phyloP scores from a whole-genome alignment of 2,113 vertebrate species.

The Notiomystis cincta region DNA sequence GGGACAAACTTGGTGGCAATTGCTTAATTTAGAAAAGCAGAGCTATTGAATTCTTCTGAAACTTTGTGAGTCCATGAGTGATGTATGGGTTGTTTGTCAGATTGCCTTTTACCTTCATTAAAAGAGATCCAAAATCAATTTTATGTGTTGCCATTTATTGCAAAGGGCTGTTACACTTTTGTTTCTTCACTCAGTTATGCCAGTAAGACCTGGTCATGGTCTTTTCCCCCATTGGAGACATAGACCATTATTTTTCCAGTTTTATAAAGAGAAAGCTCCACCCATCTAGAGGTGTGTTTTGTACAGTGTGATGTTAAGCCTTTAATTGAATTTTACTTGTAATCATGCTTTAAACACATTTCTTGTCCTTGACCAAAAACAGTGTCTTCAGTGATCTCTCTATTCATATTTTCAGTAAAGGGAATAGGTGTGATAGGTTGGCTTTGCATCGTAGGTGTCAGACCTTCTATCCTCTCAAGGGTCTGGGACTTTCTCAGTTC shows the following conservation, averaged over 20 bases:
- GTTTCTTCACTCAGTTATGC: neutral
- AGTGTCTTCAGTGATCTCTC: neutral
- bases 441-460: neutral
- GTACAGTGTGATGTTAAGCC: neutral
- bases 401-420: neutral
- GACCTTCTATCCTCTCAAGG: neutral
- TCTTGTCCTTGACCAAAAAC: neutral
- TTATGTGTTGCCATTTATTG: neutral
- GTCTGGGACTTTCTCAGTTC: neutral
- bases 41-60: neutral
- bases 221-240: neutral
- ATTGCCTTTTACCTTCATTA: neutral
- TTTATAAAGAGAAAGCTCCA: neutral
- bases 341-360: neutral
- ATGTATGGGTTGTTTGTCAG: neutral
- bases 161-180: neutral
- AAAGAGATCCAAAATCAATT: neutral
- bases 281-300: neutral
- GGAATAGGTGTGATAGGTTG: neutral
- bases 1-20: neutral
- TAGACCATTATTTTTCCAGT: neutral
- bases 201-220: neutral
- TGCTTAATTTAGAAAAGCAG: neutral
- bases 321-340: neutral
- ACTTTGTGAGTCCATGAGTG: neutral